phyloP scores from a whole-genome alignment of 2,797 vertebrate species.

The Podargus strigoides region DNA sequence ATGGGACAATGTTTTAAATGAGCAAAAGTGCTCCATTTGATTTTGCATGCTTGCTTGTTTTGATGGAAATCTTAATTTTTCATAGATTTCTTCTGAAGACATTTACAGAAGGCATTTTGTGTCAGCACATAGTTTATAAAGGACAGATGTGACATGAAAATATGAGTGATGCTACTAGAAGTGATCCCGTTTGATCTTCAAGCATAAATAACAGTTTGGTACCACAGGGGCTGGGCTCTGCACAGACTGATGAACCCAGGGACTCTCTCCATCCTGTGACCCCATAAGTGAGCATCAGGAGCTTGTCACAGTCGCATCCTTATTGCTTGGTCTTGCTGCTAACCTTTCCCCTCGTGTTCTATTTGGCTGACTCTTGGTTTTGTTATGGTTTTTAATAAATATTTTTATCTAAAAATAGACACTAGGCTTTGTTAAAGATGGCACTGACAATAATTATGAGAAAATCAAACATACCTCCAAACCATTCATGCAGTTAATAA shows the following conservation, averaged over 20 bases:
- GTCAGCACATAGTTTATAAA: background rate
- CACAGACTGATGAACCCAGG: background rate
- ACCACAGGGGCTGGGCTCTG: background rate
- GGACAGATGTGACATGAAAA: background rate
- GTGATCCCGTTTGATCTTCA: rapidly evolving
- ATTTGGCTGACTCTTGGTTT: background rate
- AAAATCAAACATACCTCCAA: background rate
- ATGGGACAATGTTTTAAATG: background rate
- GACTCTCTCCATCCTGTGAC: background rate
- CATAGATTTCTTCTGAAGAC: background rate
- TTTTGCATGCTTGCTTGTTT: background rate
- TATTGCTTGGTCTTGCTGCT: background rate
- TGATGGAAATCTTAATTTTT: background rate
- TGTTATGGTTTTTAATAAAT: background rate
- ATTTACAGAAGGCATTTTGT: background rate
- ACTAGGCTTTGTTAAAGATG: background rate
- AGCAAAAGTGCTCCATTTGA: background rate
- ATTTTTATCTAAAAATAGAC: background rate
- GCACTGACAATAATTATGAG: background rate
- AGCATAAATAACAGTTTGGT: background rate
- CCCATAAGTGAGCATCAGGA: rapidly evolving
- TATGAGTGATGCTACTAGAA: background rate
- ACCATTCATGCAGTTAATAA: background rate
- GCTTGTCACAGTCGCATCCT: background rate
- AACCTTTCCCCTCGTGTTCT: rapidly evolving